Conservation (phyloP, 2,888 invertebrate species). For the Masnerella sp. region DNA sequence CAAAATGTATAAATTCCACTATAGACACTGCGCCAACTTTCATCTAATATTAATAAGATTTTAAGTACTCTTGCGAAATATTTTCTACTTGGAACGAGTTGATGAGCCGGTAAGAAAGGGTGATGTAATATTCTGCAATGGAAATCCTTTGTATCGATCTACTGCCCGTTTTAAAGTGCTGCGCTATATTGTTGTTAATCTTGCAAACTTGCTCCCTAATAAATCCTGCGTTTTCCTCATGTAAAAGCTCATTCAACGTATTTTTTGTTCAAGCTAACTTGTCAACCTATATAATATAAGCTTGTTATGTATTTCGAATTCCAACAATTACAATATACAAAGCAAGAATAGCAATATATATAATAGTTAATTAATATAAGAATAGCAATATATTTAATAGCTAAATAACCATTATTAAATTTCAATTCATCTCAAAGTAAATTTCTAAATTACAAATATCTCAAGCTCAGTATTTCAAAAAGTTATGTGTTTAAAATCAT, state of each 20-base stretch:
- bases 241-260: constrained; percentile 8
- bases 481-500: no score
- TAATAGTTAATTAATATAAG: no score
- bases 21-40: neutral
- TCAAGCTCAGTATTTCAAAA: no score
- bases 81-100: constrained; percentile 9
- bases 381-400: no score
- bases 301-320: no score
- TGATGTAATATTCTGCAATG: constrained; percentile 36
- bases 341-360: no score
- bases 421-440: no score
- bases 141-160: constrained; percentile 38
- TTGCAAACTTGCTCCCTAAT: constrained; percentile 36
- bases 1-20: no score
- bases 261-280: constrained; percentile 13
- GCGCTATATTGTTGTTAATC: constrained; percentile 36
- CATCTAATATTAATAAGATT: constrained; percentile 26
- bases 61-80: constrained; percentile 5
- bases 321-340: no score
- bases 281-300: no score
- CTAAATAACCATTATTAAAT: no score
- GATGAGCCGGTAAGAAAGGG: constrained; percentile 24
- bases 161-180: constrained; percentile 23
- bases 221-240: constrained; percentile 35
- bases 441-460: no score